These are phyloP conservation scores for Thaumetopoea pityocampa DNA, from an alignment of 1,140 invertebrate genomes.

Conservation along the genomic window DNA sequence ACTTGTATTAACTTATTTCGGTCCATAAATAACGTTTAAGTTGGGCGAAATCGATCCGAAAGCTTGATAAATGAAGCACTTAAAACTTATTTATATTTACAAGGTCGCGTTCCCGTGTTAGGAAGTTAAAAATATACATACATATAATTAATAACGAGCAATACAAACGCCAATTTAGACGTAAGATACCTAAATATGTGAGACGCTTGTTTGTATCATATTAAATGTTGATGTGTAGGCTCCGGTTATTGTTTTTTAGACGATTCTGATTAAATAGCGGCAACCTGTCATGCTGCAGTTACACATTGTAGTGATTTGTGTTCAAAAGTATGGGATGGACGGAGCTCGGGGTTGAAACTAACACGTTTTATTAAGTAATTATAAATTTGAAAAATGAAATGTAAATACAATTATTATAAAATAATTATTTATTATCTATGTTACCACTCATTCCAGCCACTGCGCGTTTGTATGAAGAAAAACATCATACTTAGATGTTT, in stretches of 20 bases:
- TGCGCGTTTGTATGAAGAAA: too few species aligned
- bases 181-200: too few species aligned
- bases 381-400: too few species aligned
- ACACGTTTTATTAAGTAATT: too few species aligned
- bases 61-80: conserved; percentile 13
- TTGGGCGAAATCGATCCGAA: conserved; percentile 16
- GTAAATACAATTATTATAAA: too few species aligned
- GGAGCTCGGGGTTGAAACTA: too few species aligned
- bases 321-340: too few species aligned
- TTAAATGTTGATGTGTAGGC: conserved; percentile 28
- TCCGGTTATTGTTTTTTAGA: conserved; percentile 13
- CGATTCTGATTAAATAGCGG: conserved; percentile 27
- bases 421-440: too few species aligned
- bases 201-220: too few species aligned
- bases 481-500: too few species aligned
- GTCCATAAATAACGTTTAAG: conserved; percentile 15
- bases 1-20: conserved; percentile 15
- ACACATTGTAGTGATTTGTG: conserved; percentile 23
- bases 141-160: conserved; percentile 47
- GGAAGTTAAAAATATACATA: too few species aligned
- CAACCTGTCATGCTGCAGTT: conserved; percentile 31
- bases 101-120: conserved; percentile 11
- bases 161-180: conserved; percentile 68
- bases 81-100: conserved; percentile 14
- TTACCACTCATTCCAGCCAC: too few species aligned